Percentiles rank a stretch among this genome's conserved stretches.
Conservation (phyloP, 2,797 vertebrate species). For the Craterocephalus amniculus region DNA sequence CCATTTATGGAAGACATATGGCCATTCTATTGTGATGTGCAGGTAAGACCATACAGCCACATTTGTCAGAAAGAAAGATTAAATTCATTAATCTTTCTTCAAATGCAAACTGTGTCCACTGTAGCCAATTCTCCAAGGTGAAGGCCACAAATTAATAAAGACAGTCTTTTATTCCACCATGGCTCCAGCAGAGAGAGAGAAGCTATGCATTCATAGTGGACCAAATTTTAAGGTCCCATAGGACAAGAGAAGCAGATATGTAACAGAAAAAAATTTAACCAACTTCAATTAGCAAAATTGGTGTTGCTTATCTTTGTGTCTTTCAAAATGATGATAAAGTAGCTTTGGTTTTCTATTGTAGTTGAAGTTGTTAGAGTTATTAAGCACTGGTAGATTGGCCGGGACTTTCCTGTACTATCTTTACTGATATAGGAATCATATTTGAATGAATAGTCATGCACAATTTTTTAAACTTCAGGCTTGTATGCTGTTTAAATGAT, state of each 20-base stretch:
- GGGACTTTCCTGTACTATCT: constrained; percentile 29
- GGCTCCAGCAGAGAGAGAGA: constrained; percentile 70
- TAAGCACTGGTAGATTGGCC: constrained; percentile 41
- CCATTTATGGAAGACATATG: constrained; percentile 34
- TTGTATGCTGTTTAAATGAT: constrained; percentile 22
- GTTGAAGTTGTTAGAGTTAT: constrained; percentile 47
- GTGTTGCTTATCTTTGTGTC: constrained; percentile 70
- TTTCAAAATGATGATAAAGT: constrained; percentile 67
- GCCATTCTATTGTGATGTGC: constrained; percentile 6
- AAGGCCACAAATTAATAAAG: constrained; percentile 84
- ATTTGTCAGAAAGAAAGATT: constrained; percentile 72
- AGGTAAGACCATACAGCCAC: constrained; percentile 33
- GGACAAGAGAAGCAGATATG: constrained; percentile 76
- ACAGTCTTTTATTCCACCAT: constrained; percentile 76
- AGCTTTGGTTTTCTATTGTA: constrained; percentile 63
- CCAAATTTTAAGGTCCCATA: constrained; percentile 73
- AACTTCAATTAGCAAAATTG: constrained; percentile 77
- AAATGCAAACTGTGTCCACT: constrained; percentile 76
- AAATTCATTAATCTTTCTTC: constrained; percentile 79
- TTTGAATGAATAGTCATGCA: constrained; percentile 13
- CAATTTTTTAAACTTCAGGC: constrained; percentile 8
- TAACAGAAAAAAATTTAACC: constrained; percentile 47
- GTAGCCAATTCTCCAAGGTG: constrained; percentile 79
- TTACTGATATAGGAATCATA: constrained; percentile 35
- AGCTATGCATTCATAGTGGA: constrained; percentile 76